A percentile compares a stretch with the other conserved stretches of the same genome.
phyloP scores from a whole-genome alignment of 1,140 invertebrate species.

The Heliconius hewitsoni region DNA sequence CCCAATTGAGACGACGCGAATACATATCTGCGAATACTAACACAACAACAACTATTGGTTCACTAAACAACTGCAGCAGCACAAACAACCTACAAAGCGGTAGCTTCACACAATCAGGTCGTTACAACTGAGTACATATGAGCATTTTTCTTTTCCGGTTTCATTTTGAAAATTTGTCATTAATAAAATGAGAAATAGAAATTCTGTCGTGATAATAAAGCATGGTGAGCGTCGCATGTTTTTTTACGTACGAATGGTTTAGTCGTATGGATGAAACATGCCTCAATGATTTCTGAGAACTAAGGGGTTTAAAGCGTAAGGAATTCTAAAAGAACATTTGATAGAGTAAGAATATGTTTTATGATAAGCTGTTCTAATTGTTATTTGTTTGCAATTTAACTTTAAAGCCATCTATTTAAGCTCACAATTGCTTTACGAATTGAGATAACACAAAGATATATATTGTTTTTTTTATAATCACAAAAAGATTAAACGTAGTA shows the following conservation, averaged over 20 bases:
- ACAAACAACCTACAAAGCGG: constrained; percentile 9
- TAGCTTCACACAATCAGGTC: background rate
- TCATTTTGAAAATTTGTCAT: background rate
- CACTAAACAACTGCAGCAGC: constrained; percentile 9
- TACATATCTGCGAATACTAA: background rate
- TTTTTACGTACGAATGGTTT: background rate
- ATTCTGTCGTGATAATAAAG: background rate
- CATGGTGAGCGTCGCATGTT: background rate
- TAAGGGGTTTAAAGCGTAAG: background rate
- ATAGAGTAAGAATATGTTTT: background rate
- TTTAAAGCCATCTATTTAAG: background rate
- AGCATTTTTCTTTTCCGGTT: background rate
- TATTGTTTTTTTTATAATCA: background rate
- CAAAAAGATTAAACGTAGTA: background rate
- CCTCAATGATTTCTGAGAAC: background rate
- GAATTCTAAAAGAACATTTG: background rate
- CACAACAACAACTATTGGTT: background rate
- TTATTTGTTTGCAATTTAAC: background rate
- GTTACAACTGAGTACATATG: background rate
- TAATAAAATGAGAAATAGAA: background rate
- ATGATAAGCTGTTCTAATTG: background rate
- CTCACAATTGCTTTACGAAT: background rate
- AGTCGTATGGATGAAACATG: background rate
- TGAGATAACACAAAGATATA: background rate
- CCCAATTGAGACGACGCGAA: constrained; percentile 2